phyloP scores from a whole-genome alignment of 2,113 vertebrate genomes.

The Lagopus muta region DNA sequence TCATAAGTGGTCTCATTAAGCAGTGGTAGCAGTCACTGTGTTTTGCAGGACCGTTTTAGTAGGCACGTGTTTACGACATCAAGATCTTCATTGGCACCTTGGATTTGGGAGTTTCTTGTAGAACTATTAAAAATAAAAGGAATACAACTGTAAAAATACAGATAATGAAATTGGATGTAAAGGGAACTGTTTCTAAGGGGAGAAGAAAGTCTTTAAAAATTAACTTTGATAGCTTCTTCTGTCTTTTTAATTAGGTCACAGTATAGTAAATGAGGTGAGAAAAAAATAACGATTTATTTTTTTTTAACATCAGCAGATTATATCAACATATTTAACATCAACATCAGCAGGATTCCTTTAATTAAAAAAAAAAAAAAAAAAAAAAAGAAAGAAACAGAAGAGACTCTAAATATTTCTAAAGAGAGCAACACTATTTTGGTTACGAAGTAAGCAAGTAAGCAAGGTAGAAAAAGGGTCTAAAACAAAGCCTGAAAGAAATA shows the following conservation, averaged over 20 bases:
- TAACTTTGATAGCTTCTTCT: not conserved
- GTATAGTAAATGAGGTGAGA: not conserved
- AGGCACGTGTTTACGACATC: accelerated
- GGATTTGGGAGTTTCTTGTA: not conserved
- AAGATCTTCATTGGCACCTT: not conserved
- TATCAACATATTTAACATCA: too few relatives aligned
- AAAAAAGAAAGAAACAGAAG: not conserved
- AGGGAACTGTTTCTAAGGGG: not conserved
- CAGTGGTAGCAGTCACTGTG: not conserved
- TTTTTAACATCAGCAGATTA: too few relatives aligned
- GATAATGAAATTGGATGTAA: not conserved
- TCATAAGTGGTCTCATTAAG: not conserved
- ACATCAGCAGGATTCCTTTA: not conserved
- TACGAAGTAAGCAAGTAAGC: not conserved
- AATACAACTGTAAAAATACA: not conserved
- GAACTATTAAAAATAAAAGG: not conserved
- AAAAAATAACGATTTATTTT: not conserved
- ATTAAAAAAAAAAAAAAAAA: not conserved
- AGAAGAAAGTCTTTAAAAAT: not conserved
- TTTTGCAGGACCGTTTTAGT: not conserved
- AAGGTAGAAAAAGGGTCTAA: constrained; percentile 53
- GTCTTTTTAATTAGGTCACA: not conserved
- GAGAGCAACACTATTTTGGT: constrained; percentile 38
- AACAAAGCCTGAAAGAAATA: constrained; percentile 70
- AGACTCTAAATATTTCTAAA: constrained; percentile 11